phyloP scores from a whole-genome alignment of 2,113 vertebrate genomes.

The Odocoileus virginianus region DNA sequence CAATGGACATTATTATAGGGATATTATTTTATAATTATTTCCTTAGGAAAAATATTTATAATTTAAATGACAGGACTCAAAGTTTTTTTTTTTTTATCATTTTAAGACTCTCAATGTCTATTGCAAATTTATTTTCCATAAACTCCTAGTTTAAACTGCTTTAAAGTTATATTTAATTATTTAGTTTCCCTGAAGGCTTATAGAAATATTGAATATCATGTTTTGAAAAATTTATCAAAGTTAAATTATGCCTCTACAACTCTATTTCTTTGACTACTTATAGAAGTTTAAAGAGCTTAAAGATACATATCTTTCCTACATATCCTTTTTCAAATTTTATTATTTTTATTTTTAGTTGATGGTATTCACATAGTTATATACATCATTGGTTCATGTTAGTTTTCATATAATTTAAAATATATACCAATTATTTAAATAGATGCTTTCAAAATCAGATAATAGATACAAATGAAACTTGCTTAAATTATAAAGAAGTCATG shows the following conservation, averaged over 20 bases:
- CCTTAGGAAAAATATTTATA: background rate
- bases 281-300: background rate
- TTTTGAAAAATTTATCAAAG: background rate
- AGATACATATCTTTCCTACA: background rate
- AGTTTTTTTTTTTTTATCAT: background rate
- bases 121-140: background rate
- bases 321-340: background rate
- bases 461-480: background rate
- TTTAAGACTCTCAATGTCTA: background rate
- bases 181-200: background rate
- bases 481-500: background rate
- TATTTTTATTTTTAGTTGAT: background rate
- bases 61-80: background rate
- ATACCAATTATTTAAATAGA: background rate
- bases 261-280: background rate
- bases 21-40: constrained; percentile 3
- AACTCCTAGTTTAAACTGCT: background rate
- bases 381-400: background rate
- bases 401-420: background rate
- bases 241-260: background rate
- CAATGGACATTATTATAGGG: background rate
- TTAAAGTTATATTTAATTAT: constrained; percentile 1
- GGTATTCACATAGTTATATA: background rate
- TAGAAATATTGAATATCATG: background rate
- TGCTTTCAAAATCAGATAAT: background rate